phyloP scores from a whole-genome alignment of 2,888 invertebrate genomes.

The Erpobdella octoculata region DNA sequence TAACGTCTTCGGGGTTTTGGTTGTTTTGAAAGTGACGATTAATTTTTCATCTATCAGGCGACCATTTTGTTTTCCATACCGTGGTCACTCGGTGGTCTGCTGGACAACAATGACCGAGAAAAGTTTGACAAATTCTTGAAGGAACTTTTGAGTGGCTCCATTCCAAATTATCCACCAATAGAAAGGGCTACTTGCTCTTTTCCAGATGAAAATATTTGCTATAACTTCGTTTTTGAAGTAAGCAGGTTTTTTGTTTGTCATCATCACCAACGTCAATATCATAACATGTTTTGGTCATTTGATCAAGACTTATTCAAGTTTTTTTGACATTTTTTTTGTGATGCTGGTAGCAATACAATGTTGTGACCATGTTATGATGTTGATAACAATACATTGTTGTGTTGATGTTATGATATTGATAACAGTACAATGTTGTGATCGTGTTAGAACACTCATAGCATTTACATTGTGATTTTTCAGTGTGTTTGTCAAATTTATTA shows the following conservation, averaged over 20 bases:
- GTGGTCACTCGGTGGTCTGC: slow-evolving; percentile 77
- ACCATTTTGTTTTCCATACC: slow-evolving; percentile 64
- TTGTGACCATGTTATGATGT: no score
- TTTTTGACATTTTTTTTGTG: no score
- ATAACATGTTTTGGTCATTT: no score
- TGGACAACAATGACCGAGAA: slow-evolving; percentile 66
- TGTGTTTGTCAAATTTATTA: neutral
- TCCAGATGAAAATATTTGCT: slow-evolving; percentile 69
- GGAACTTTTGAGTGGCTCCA: slow-evolving; percentile 48
- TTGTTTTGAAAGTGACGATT: neutral
- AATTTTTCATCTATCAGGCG: neutral
- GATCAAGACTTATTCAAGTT: no score
- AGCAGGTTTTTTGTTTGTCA: neutral
- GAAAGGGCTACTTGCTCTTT: slow-evolving; percentile 65
- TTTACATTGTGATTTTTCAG: no score
- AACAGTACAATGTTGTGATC: no score
- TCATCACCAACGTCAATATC: no score
- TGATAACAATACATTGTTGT: no score
- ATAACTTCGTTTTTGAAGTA: slow-evolving; percentile 71
- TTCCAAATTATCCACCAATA: slow-evolving; percentile 57
- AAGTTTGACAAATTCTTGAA: slow-evolving; percentile 72
- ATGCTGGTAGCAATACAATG: no score
- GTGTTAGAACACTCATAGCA: no score
- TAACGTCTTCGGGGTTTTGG: no score
- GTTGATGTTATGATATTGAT: no score